Evolutionary conservation across 1,140 invertebrate genomes (phyloP), one percentile per base, ranked within the genome.

Genomic region (Nymphalis io): DNA sequence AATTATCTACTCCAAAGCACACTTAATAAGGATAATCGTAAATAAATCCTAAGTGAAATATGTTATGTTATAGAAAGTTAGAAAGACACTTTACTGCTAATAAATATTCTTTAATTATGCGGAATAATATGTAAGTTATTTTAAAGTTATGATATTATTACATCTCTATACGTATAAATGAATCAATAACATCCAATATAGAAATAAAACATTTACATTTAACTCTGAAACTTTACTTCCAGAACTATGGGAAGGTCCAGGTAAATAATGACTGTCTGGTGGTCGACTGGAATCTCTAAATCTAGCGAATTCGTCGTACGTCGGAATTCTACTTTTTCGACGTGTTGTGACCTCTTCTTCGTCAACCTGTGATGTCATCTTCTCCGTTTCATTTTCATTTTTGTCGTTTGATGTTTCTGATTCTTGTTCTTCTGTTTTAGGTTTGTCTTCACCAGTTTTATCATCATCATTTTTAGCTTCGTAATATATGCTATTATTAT

Each of bases 201-300:
- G 13, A 15, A 44, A 44, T 3, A 44, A 12, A 0, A 11, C 12
- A n/a, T 44, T 44, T 44, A n/a, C n/a, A 3, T 44, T 44, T 15
- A 44, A 44, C 1, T 0, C 11, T 15, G n/a, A 4, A 2, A 27
- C 18, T 44, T 39, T 60, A 27, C 38, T 60, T 40, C 58, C 39
- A 60, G 13, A 40, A 0, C 58, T 27, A 16, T 12, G 15, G 27
- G 20, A 51, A 4, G 73, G 70, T 1, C 60, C 74, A 11, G 69
- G 60, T 20, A 65, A 65, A 46, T 75, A 78, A 46, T 76, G 76
- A 11, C 67, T 78, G 15, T 80, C 75, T 16, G 73, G 78, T 40
- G 75, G 75, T 58, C 75, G 46, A 46, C 68, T 75, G 3, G 64
- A 75, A 42, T 78, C 67, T 55, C 66, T 73, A 27, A 63, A 80